phyloP scores from a whole-genome alignment of 2,113 vertebrate genomes.

The Okapia johnstoni region DNA sequence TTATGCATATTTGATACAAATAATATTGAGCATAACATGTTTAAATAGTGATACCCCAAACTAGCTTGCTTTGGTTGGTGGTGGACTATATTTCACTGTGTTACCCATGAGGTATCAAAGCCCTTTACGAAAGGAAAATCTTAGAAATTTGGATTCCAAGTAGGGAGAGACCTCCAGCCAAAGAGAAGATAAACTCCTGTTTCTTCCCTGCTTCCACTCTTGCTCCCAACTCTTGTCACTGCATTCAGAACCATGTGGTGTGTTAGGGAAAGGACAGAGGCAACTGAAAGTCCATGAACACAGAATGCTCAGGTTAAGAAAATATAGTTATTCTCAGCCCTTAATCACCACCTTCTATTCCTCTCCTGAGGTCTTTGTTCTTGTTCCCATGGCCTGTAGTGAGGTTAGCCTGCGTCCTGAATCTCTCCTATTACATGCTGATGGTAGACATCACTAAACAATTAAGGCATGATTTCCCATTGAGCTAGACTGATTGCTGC shows the following conservation, averaged over 20 bases:
- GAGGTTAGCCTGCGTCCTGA: not conserved
- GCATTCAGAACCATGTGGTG: not conserved
- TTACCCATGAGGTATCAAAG: not conserved
- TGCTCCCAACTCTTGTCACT: not conserved
- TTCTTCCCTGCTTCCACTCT: not conserved
- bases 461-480: not conserved
- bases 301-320: not conserved
- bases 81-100: not conserved
- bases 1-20: not conserved
- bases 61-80: not conserved
- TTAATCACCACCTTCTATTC: not conserved
- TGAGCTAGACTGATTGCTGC: not conserved
- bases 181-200: not conserved
- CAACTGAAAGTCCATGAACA: not conserved
- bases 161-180: not conserved
- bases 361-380: not conserved
- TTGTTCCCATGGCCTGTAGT: not conserved
- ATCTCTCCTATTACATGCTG: not conserved
- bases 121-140: not conserved
- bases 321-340: not conserved
- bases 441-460: not conserved
- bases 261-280: not conserved
- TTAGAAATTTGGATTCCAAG: conserved; percentile 18
- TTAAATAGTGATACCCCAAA: conserved; percentile 32
- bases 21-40: not conserved